Evolutionary conservation across 2,888 invertebrate species (phyloP), one percentile per base, ranked within the genome.

Genomic region (Eumacrocentrus americanus): DNA sequence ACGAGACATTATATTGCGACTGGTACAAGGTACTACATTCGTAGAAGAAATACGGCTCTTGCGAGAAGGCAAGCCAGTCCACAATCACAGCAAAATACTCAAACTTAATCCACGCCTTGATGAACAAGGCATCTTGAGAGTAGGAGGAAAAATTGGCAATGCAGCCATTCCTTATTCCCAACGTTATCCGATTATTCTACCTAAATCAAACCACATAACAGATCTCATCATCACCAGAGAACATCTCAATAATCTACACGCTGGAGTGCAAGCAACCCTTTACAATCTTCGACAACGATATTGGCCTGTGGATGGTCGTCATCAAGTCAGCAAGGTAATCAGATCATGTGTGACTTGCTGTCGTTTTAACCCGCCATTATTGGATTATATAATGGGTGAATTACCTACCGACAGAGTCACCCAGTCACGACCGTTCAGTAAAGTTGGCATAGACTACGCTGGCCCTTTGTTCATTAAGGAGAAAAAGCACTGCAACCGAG

Each of bases 391-490:
- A 46, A 53, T 63, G 58, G 62, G 60, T 52, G 73, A 67, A 5
- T 12, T 72, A 70, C 50, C 50, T 1, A 16, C 6, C 4, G 2
- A 29, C 3, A 12, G 50, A 2, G 34, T 50, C 18, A 16, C 11
- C 29, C 5, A 9, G 7, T 29, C 29, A 16, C 38, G 66, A n/a
- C 22, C 57, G 3, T 57, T 57, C 20, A 4, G 37, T 14, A 53
- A 64, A 7, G 52, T 52, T 3, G 64, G 61, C 2, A 37, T 66
- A 1, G 63, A 67, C 50, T 67, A 62, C 42, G 64, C 59, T 35
- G 76, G 78, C 4, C 78, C 77, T 0, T 70, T 70, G 20, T 57
- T 12, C 23, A 56, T 65, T 3, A 64, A 67, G 14, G 63, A 62
- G n/a, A 47, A 48, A n/a, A 60, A 52, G 29, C n/a, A 53, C 18